Evolutionary conservation across 2,113 vertebrate genomes (phyloP), one percentile per base, ranked within the genome.

Genomic region (Lanius collurio): DNA sequence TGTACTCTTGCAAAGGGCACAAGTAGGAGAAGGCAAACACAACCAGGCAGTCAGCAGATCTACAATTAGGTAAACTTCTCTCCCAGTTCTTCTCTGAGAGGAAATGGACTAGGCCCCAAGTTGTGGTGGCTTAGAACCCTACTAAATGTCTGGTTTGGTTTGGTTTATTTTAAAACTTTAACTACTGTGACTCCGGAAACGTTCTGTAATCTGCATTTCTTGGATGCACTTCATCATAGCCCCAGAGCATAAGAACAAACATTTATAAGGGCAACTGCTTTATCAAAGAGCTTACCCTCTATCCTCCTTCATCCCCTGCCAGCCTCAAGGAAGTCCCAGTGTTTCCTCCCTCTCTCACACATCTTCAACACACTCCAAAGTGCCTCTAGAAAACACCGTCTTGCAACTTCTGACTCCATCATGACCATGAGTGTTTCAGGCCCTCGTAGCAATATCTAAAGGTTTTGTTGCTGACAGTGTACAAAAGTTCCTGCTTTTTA

Each of bases 101-200:
- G 31, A 39, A 21, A 6, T 65, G 59, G 39, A 63, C 27, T 7
- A 0, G 17, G 17, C 8, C 24, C 18, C 12, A 7, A 19, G 37
- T 46, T 26, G 60, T 1, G 7, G 49, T 35, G 81, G 17, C 44
- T 70, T 83, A 80, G 27, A 83, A 83, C n/a, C 21, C 55, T 55
- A 44, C 30, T 63, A 67, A 95, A 90, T 41, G 52, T 88, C 44
- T 44, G 44, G 4, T 44, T 44, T 69, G 44, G 65, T 90, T 83
- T 42, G n/a, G 28, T 90, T 92, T 86, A 74, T 86, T 93, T 93
- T 59, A 59, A 95, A 88, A 90, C n/a, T 44, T 68, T 86, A 93
- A 89, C 39, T 78, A 49, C 49, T 5, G 1, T 82, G 53, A 83
- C 60, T 77, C 67, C 6, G 11, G 60, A 95, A 88, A 83, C 49